phyloP scores from a whole-genome alignment of 2,888 invertebrate species.

The Rhyacophila evoluta region DNA sequence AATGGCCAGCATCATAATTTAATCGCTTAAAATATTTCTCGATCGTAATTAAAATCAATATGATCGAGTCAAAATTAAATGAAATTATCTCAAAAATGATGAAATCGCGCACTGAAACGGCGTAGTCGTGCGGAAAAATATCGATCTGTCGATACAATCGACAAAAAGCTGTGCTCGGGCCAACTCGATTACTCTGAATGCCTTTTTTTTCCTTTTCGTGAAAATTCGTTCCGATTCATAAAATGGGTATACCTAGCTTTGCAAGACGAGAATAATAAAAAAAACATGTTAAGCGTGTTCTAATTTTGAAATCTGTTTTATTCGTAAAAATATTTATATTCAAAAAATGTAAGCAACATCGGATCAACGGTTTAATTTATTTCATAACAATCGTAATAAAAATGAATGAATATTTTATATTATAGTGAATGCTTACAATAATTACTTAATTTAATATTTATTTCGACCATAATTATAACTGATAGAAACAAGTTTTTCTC shows the following conservation, averaged over 20 bases:
- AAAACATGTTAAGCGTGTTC: slow-evolving; percentile 22
- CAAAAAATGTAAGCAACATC: background rate
- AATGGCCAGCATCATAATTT: background rate
- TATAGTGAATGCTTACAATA: no score
- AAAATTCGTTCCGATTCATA: slow-evolving; percentile 9
- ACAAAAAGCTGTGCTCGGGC: slow-evolving; percentile 42
- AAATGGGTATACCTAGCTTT: background rate
- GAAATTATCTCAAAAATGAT: slow-evolving; percentile 27
- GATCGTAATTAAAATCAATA: slow-evolving; percentile 24
- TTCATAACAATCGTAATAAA: background rate
- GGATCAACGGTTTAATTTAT: background rate
- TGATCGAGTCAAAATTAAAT: slow-evolving; percentile 29
- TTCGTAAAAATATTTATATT: slow-evolving; percentile 5
- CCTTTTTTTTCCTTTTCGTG: slow-evolving; percentile 28
- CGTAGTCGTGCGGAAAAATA: slow-evolving; percentile 47
- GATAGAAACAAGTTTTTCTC: background rate
- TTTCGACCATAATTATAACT: no score
- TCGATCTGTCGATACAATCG: slow-evolving; percentile 31
- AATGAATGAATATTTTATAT: background rate
- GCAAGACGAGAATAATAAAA: background rate
- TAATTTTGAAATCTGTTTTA: slow-evolving; percentile 21
- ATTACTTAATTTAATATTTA: no score
- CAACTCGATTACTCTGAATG: slow-evolving; percentile 38
- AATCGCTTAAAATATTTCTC: background rate
- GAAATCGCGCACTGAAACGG: slow-evolving; percentile 33